Conservation (phyloP, 2,113 vertebrate genomes). For the Crotophaga sulcirostris region DNA sequence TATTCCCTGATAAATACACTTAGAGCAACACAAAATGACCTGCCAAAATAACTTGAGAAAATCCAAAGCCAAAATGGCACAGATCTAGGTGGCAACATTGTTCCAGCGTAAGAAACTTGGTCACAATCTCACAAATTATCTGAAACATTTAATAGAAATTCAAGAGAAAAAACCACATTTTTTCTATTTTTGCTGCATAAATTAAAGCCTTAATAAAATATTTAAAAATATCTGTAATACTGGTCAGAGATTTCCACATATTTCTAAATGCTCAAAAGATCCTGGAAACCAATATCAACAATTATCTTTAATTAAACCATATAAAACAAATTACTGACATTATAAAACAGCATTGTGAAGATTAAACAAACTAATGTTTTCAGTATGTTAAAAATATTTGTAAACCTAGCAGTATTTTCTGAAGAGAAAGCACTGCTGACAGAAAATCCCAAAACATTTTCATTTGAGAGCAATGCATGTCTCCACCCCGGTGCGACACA, state of each 20-base stretch:
- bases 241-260: not conserved
- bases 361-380: not conserved
- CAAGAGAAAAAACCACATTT: not conserved
- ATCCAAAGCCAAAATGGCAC: not conserved
- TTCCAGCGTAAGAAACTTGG: rapidly evolving
- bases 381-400: not conserved
- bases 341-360: not conserved
- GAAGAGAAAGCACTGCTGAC: not conserved
- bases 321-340: not conserved
- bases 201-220: not conserved
- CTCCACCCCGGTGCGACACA: not conserved
- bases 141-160: not conserved
- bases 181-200: not conserved
- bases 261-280: not conserved
- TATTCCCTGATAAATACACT: not conserved
- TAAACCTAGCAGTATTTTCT: not conserved
- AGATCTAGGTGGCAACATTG: not conserved
- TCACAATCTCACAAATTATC: not conserved
- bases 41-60: not conserved
- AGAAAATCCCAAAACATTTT: not conserved
- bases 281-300: not conserved
- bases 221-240: not conserved
- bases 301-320: not conserved
- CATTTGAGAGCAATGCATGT: not conserved
- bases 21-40: not conserved